phyloP scores from a whole-genome alignment of 2,888 invertebrate genomes.

The Dermolepida albohirtum region DNA sequence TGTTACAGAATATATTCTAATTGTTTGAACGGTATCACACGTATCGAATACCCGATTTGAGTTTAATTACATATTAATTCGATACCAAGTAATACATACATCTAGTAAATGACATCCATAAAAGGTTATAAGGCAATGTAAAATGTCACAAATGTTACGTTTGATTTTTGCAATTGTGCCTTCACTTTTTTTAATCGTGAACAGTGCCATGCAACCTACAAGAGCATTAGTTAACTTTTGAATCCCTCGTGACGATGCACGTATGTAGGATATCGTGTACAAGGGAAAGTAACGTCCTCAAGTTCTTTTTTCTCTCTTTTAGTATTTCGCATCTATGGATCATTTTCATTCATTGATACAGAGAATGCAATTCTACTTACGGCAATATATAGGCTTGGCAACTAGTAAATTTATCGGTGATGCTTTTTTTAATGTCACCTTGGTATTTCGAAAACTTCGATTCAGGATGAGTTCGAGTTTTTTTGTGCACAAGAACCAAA shows the following conservation, averaged over 20 bases:
- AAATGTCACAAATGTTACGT: conserved; percentile 12
- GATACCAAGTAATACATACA: too few species aligned
- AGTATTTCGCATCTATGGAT: background rate
- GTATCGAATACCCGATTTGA: background rate
- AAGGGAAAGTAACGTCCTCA: conserved; percentile 21
- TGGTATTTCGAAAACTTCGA: too few species aligned
- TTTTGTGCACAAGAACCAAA: too few species aligned
- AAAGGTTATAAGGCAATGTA: conserved; percentile 12
- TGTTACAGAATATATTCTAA: too few species aligned
- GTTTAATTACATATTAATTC: background rate
- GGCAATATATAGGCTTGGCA: too few species aligned
- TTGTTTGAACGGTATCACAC: too few species aligned
- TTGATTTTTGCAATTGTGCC: background rate
- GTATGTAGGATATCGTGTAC: background rate
- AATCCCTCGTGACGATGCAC: too few species aligned
- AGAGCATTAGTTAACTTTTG: too few species aligned
- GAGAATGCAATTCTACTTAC: background rate
- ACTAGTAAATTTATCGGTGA: too few species aligned
- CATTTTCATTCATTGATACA: background rate
- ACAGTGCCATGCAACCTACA: too few species aligned
- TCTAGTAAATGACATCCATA: background rate
- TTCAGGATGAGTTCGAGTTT: too few species aligned
- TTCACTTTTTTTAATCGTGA: conserved; percentile 15
- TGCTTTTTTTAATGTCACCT: too few species aligned
- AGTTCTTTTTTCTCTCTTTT: background rate